Percentiles rank a stretch among this genome's conserved stretches.
phyloP scores from a whole-genome alignment of 1,140 invertebrate genomes.

The Anadara kagoshimensis region DNA sequence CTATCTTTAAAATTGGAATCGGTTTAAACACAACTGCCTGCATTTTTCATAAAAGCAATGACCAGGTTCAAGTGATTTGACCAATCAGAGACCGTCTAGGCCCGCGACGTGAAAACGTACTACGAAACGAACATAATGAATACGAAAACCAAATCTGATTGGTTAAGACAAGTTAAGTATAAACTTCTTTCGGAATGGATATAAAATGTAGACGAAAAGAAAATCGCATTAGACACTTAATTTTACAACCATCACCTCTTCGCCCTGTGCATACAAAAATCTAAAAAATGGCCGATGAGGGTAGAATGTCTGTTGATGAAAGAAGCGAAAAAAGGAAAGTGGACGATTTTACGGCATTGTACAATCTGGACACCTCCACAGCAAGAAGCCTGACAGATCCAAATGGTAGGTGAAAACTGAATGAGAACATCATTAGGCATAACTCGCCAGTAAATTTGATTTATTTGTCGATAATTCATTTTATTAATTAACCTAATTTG shows the following conservation, averaged over 20 bases:
- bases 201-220: constrained; percentile 46
- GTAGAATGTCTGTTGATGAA: constrained; percentile 34
- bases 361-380: constrained; percentile 60
- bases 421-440: constrained; percentile 16
- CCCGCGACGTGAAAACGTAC: constrained; percentile 30
- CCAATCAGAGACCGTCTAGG: constrained; percentile 36
- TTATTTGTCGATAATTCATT: constrained; percentile 40
- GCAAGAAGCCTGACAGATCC: constrained; percentile 65
- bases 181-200: constrained; percentile 29
- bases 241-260: constrained; percentile 34
- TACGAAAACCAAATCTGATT: constrained; percentile 41
- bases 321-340: constrained; percentile 44
- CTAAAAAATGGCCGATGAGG: constrained; percentile 42
- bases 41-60: too few species aligned
- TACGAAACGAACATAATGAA: constrained; percentile 34
- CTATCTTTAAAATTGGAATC: too few species aligned
- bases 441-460: constrained; percentile 38
- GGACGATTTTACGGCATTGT: constrained; percentile 69
- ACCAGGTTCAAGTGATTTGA: background rate
- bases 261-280: constrained; percentile 9
- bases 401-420: constrained; percentile 50
- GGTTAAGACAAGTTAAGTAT: constrained; percentile 34
- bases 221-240: constrained; percentile 47
- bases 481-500: constrained; percentile 48
- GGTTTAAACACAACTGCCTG: too few species aligned